Percentiles rank a stretch among this genome's conserved stretches.
Conservation (phyloP, 2,113 vertebrate species). For the Leptobrachium ailaonicum region DNA sequence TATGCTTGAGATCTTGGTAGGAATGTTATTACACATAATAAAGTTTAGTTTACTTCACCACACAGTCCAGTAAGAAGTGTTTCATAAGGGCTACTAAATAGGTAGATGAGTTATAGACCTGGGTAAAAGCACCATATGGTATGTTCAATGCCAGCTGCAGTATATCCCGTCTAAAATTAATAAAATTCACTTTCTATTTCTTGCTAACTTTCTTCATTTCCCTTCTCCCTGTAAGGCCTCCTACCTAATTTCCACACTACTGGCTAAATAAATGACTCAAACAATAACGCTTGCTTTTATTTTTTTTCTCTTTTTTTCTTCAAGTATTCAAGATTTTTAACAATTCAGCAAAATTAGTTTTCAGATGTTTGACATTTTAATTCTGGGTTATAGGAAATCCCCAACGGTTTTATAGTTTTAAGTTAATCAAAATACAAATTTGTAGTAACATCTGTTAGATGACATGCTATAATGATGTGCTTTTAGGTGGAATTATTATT, state of each 20-base stretch:
- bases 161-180: conserved; percentile 43
- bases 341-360: conserved; percentile 10
- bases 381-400: neutral
- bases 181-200: conserved; percentile 46
- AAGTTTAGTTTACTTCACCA: conserved; percentile 49
- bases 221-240: conserved; percentile 43
- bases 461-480: neutral
- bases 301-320: too few species aligned
- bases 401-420: neutral
- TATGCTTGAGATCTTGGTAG: conserved; percentile 45
- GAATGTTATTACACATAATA: conserved; percentile 50
- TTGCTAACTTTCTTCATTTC: conserved; percentile 51
- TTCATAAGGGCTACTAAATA: conserved; percentile 51
- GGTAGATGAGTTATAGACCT: conserved; percentile 48
- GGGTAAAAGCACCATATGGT: conserved; percentile 47
- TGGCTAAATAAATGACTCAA: conserved; percentile 35
- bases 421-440: conserved; percentile 5
- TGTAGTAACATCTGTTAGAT: neutral
- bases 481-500: conserved; percentile 9
- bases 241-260: conserved; percentile 45
- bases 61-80: conserved; percentile 50
- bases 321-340: conserved; percentile 29
- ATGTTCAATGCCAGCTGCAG: conserved; percentile 40
- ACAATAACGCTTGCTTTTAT: conserved; percentile 12
- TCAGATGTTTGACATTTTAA: conserved; percentile 2